phyloP scores from a whole-genome alignment of 2,888 invertebrate species.

The Stenoptilia bipunctidactyla region DNA sequence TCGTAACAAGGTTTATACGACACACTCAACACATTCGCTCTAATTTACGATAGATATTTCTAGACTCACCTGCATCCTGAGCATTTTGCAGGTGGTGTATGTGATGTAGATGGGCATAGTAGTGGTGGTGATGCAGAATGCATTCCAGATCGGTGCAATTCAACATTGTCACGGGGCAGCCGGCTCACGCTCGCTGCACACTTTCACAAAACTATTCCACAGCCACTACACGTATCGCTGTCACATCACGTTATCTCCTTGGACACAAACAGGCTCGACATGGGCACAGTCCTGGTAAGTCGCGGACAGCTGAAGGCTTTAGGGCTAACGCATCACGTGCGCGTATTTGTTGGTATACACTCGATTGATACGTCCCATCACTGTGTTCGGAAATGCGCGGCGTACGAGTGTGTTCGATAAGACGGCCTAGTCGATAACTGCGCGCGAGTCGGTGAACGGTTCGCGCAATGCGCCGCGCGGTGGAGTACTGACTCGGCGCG shows the following conservation, averaged over 20 bases:
- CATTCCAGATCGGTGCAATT: conserved; percentile 85
- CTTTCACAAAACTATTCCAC: conserved; percentile 70
- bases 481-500: conserved; percentile 49
- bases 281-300: conserved; percentile 29
- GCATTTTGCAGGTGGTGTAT: conserved; percentile 77
- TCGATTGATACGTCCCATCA: conserved; percentile 33
- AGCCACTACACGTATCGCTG: conserved; percentile 52
- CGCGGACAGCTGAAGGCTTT: conserved; percentile 46
- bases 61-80: conserved; percentile 70
- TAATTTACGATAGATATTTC: background rate
- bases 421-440: conserved; percentile 32
- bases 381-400: conserved; percentile 29
- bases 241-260: conserved; percentile 67
- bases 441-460: conserved; percentile 37
- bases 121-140: conserved; percentile 81
- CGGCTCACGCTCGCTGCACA: conserved; percentile 59
- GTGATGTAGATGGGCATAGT: conserved; percentile 80
- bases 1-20: conserved; percentile 19
- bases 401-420: conserved; percentile 38
- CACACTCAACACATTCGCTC: background rate
- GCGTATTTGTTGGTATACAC: conserved; percentile 22
- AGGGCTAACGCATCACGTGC: conserved; percentile 34
- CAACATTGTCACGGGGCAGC: conserved; percentile 73
- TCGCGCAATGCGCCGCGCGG: conserved; percentile 61
- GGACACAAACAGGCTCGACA: conserved; percentile 36